Percentiles rank a stretch among this genome's conserved stretches.
phyloP scores from a whole-genome alignment of 2,888 invertebrate genomes.

The Kryphioiulus occultus region DNA sequence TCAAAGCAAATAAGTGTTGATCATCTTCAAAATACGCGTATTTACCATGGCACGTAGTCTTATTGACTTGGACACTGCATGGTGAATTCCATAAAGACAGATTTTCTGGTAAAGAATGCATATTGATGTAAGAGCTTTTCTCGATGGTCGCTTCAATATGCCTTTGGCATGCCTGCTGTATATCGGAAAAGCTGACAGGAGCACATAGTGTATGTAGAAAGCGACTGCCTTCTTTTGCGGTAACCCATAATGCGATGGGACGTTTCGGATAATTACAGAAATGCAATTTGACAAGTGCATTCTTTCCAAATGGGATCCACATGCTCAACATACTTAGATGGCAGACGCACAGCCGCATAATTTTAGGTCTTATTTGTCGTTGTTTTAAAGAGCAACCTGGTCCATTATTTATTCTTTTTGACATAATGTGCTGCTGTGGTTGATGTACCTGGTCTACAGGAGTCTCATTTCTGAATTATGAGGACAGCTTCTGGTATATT shows the following conservation, averaged over 20 bases:
- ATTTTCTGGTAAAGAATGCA: too few relatives aligned
- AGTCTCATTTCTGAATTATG: background rate
- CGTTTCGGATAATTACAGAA: constrained; percentile 53
- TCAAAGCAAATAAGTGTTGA: too few relatives aligned
- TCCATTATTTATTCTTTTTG: background rate
- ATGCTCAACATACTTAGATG: background rate
- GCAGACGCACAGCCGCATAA: background rate
- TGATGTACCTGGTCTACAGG: background rate
- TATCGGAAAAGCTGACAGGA: background rate
- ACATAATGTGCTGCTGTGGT: background rate
- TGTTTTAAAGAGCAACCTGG: background rate
- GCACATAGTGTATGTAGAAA: background rate
- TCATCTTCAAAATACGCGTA: too few relatives aligned
- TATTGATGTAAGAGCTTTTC: too few relatives aligned
- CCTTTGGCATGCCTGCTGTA: too few relatives aligned
- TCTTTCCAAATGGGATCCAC: constrained; percentile 50
- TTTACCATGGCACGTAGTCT: too few relatives aligned
- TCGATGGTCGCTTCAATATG: too few relatives aligned
- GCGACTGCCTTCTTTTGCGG: background rate
- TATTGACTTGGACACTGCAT: too few relatives aligned
- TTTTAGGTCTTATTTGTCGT: background rate
- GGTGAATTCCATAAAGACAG: too few relatives aligned
- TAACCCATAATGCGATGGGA: constrained; percentile 46
- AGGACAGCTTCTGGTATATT: background rate
- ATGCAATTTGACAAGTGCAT: constrained; percentile 54